A percentile compares a stretch with the other conserved stretches of the same genome.
These are phyloP conservation scores for Gallinago media DNA, from an alignment of 2,113 vertebrate genomes.

Conservation along the genomic window DNA sequence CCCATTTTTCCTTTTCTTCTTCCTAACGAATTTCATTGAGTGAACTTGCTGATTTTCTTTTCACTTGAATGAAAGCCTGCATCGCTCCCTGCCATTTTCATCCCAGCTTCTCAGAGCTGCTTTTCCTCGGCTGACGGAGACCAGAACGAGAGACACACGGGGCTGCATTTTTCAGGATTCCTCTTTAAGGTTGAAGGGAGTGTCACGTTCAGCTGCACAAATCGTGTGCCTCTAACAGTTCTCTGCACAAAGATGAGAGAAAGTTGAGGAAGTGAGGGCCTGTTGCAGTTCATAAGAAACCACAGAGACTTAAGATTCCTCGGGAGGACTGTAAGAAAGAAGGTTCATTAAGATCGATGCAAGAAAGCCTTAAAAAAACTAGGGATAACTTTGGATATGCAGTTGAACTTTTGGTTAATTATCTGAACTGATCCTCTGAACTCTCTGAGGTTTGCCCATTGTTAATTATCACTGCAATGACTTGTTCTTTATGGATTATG, in stretches of 20 bases:
- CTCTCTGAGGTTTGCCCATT: constrained; percentile 67
- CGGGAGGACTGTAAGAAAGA: background rate
- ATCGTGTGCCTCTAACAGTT: background rate
- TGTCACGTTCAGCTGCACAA: background rate
- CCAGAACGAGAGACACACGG: background rate
- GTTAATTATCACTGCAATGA: constrained; percentile 70
- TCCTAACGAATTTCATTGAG: background rate
- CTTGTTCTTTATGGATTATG: constrained; percentile 71
- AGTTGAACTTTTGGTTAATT: constrained; percentile 72
- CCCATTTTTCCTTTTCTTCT: background rate
- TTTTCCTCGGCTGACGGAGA: background rate
- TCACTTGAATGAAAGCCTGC: background rate
- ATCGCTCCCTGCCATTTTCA: background rate
- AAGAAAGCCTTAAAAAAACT: constrained; percentile 2
- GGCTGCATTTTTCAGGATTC: background rate
- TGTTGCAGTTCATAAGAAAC: background rate
- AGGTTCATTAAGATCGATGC: background rate
- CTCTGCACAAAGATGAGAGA: background rate
- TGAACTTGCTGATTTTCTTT: background rate
- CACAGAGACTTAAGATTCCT: background rate
- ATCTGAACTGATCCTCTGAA: constrained; percentile 73
- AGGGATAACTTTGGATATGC: constrained; percentile 50
- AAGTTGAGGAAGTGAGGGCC: background rate
- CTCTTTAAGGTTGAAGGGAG: background rate
- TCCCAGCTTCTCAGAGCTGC: background rate